Evolutionary conservation across 1,140 invertebrate species (phyloP).

Genomic region (Drosophila dunni): DNA sequence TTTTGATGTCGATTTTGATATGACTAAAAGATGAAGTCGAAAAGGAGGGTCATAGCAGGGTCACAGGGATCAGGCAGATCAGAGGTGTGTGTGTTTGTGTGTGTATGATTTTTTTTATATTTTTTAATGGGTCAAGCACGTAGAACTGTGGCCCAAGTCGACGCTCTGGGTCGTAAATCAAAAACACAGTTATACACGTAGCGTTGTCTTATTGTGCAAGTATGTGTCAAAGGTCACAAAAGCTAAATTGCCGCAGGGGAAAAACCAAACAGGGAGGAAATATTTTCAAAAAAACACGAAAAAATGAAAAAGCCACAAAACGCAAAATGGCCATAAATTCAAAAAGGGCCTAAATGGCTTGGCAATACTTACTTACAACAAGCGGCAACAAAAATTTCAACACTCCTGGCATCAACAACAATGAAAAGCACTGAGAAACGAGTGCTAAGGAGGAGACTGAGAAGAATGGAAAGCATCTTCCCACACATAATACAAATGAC

Average conservation of each 20-base stretch:
- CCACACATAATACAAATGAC: constrained; percentile 69
- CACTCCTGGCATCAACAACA: constrained; percentile 40
- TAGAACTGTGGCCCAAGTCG: constrained; percentile 12
- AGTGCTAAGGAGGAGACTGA: not conserved
- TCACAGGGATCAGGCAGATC: not conserved
- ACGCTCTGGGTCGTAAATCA: constrained; percentile 61
- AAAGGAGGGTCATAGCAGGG: not conserved
- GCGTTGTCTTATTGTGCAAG: constrained; percentile 14
- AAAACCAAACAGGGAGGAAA: not conserved
- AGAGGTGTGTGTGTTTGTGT: not conserved
- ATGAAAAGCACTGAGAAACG: constrained; percentile 15
- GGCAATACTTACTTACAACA: constrained; percentile 60
- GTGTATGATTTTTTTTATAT: too few species aligned
- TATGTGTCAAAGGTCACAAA: constrained; percentile 63
- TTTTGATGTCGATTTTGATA: constrained; percentile 27
- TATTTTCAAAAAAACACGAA: constrained; percentile 38
- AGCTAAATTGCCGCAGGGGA: constrained; percentile 57
- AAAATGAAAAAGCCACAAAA: constrained; percentile 56
- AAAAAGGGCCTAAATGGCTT: constrained; percentile 70
- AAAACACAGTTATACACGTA: constrained; percentile 42
- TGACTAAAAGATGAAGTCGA: constrained; percentile 16
- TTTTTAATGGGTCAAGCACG: constrained; percentile 45
- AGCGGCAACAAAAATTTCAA: constrained; percentile 38
- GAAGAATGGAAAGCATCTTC: not conserved
- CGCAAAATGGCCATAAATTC: constrained; percentile 78